Evolutionary conservation across 1,140 invertebrate genomes (phyloP), one percentile per base, ranked within the genome.

Genomic region (Eubasilissa regina): DNA sequence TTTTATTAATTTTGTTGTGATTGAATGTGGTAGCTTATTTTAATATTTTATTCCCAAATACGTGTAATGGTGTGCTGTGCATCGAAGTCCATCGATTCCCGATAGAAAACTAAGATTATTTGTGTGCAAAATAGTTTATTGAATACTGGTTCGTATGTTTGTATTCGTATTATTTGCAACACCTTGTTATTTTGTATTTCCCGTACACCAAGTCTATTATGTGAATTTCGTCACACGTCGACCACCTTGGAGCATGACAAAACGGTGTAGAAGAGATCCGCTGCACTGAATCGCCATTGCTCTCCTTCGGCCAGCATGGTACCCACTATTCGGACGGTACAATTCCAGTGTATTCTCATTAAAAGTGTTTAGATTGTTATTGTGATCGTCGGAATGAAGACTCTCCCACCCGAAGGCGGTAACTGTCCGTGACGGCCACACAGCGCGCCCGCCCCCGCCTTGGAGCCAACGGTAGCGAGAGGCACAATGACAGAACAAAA

Each of bases 341-440:
- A 70, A 70, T 70, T 45, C 35, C 66, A 53, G 66, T 70, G 66
- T 70, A 19, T 70, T 70, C 44, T 48, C 47, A 70, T 70, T 70
- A 70, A 70, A 70, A 51, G 15, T 70, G 66, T 70, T 70, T 70
- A 70, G 66, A 70, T 70, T 70, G 66, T 70, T 45, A 70, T 70
- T 70, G 66, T 70, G 47, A 70, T 70, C 44, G 19, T 12, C 3
- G 66, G 17, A 51, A 51, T 21, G 66, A 21, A 53, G 66, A 48
- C 19, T 53, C 47, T 70, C 66, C 9, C 45, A 51, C 3, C 17
- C 17, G 10, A 48, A 47, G 35, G 13, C 21, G 43, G 35, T 21
- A 43, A 64, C 35, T 43, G 62, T 44, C 45, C 66, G 45, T 48
- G 73, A 60, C 60, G 76, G 55, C 76, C 76, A 78, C 76, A 78